phyloP scores from a whole-genome alignment of 2,113 vertebrate species.

The Nematolebias whitei region DNA sequence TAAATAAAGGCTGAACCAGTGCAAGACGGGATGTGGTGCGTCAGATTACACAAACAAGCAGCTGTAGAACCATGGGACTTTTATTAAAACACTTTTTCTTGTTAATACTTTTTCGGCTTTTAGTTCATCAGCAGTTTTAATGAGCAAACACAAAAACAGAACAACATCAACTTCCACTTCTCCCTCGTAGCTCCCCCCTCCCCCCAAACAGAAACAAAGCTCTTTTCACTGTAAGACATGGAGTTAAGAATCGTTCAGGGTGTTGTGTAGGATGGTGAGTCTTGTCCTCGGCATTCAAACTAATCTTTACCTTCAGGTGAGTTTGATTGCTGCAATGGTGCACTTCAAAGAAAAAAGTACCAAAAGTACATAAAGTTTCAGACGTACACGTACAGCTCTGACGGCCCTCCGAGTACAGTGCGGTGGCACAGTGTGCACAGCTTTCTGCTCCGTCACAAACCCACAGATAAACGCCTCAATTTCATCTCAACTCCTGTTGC shows the following conservation, averaged over 20 bases:
- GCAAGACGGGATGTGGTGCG: neutral
- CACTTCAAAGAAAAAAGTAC: constrained; percentile 69
- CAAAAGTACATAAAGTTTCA: constrained; percentile 75
- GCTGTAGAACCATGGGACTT: neutral
- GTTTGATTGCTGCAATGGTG: constrained; percentile 49
- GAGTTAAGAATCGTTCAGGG: constrained; percentile 56
- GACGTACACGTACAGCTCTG: constrained; percentile 41
- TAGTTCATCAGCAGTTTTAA: constrained; percentile 10
- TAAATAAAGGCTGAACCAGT: no score
- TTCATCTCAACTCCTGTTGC: constrained; percentile 15
- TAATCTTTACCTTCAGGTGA: constrained; percentile 4
- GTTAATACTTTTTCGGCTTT: neutral
- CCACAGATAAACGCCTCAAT: constrained; percentile 23
- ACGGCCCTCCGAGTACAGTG: constrained; percentile 35
- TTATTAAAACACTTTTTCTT: constrained; percentile 2
- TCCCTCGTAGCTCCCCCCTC: neutral
- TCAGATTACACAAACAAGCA: neutral
- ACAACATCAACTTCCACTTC: constrained; percentile 2
- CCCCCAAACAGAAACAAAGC: constrained; percentile 7
- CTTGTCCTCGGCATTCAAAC: constrained; percentile 22
- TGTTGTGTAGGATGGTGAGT: no score
- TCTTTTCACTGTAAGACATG: constrained; percentile 71
- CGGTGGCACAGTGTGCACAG: no score
- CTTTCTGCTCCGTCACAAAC: neutral
- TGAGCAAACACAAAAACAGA: constrained; percentile 35